Evolutionary conservation across 1,140 invertebrate genomes (phyloP), one percentile per base, ranked within the genome.

Genomic region (Argopecten irradians): DNA sequence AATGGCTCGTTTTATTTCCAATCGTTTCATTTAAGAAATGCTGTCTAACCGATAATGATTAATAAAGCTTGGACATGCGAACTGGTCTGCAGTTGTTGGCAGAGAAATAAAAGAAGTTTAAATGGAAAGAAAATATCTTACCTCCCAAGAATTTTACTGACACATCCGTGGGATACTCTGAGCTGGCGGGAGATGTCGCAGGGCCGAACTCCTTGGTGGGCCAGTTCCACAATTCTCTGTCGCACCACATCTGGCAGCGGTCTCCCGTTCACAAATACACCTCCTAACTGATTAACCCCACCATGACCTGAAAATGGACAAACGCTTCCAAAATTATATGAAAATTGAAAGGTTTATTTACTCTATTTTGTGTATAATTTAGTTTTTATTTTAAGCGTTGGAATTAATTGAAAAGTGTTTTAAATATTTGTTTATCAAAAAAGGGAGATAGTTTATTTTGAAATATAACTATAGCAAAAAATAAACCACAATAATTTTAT

Each of bases 211-310:
- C 98, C 98, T 14, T 98, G 98, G 95, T 99, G 98, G 34, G 98
- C 98, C 92, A 99, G 96, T 96, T 99, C 98, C 85, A 99, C 98
- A 93, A 99, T 99, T 96, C 98, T 98, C 96, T 99, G 98, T 85
- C 99, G 96, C 82, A 98, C 99, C 84, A 97, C 97, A 95, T 99
- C 98, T 19, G 99, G 98, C 92, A 99, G 96, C 83, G 99, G 99
- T 92, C 99, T 96, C 83, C 99, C 99, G 95, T 99, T 98, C 94
- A 99, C 98, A 97, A 99, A 99, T 86, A 98, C 98, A 92, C 99
- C 99, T 91, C 99, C 99, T 94, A 99, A 97, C 96, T 99, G 99
- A 96, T 99, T 99, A 94, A 99, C 98, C 93, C 98, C 98, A 8
- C 94, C 94, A 89, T 95, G 94, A 91, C 94, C 94, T 95, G 91